A percentile compares a stretch with the other conserved stretches of the same genome.
Evolutionary conservation across 2,888 invertebrate species (phyloP).

Genomic region (Leptinotarsa haldemani): DNA sequence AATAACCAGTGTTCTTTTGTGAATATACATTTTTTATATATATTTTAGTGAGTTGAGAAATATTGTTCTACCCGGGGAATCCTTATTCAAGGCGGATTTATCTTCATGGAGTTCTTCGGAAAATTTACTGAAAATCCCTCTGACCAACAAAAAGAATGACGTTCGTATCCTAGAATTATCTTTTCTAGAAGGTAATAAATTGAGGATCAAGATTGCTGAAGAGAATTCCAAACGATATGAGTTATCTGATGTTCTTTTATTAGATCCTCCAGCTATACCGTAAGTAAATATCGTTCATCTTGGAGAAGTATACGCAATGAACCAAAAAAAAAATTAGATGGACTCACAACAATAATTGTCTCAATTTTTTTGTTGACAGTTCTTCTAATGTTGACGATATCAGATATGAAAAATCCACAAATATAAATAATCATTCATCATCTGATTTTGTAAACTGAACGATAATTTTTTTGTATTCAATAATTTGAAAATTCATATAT

Average conservation of each 20-base stretch:
- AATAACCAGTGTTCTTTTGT: too few relatives aligned
- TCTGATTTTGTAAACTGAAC: too few relatives aligned
- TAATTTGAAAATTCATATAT: too few relatives aligned
- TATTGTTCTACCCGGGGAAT: background rate
- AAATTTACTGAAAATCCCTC: constrained; percentile 29
- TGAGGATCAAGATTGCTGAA: constrained; percentile 38
- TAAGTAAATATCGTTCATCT: constrained; percentile 28
- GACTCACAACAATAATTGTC: too few relatives aligned
- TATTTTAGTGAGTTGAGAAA: background rate
- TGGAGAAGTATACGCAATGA: too few relatives aligned
- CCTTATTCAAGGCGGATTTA: background rate
- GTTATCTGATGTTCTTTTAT: constrained; percentile 38
- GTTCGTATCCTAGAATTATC: constrained; percentile 31
- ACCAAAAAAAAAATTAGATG: too few relatives aligned
- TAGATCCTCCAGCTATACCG: constrained; percentile 35
- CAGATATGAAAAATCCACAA: too few relatives aligned
- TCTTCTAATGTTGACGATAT: too few relatives aligned
- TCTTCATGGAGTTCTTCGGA: background rate
- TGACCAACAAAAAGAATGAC: constrained; percentile 34
- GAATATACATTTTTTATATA: background rate
- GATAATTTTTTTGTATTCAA: too few relatives aligned
- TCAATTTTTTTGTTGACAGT: too few relatives aligned
- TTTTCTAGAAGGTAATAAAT: constrained; percentile 19
- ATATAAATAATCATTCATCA: too few relatives aligned
- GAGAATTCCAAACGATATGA: constrained; percentile 36